Evolutionary conservation across 2,113 vertebrate species (phyloP), one percentile per base, ranked within the genome.

Genomic region (Indicator indicator): DNA sequence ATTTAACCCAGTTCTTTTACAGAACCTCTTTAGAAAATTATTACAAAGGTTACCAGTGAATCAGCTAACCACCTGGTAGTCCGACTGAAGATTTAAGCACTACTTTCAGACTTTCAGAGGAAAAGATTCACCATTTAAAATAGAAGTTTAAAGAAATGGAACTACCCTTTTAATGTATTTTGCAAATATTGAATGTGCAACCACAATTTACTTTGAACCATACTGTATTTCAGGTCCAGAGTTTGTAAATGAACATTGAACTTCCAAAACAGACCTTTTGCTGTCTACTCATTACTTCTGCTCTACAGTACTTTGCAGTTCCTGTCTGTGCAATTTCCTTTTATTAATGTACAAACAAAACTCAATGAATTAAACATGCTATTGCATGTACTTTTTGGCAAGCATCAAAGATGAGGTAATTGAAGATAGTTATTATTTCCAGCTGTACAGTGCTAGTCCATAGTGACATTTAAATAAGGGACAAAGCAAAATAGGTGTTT

Each of bases 261-360:
- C 71, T 70, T 95, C 73, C 58, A 94, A 71, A 88, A 6, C 40
- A 90, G 83, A 91, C 62, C 40, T 77, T 96, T 89, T 81, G 32
- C 56, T 95, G 67, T 70, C 64, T 93, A 58, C 19, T 92, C 42
- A 78, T 95, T 95, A 80, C 70, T 97, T 94, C 50, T 89, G n/a
- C 58, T 83, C 54, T 91, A 76, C 76, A 73, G 30, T 52, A 75
- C 60, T 95, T 86, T 63, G 32, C 44, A 94, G 83, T 90, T 97
- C 80, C 95, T 96, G 86, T 96, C 86, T 96, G 38, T 95, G 84
- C 90, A 88, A 94, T 97, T 97, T 97, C 92, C 91, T 97, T 96
- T 93, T 97, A 96, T 97, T 97, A 97, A 97, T 90, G 94, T 96
- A 94, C 90, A 97, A 97, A 94, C 91, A 97, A 96, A 97, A 95